Percentiles rank a stretch among this genome's conserved stretches.
These are phyloP conservation scores for Polypedilum vanderplanki DNA, from an alignment of 1,140 invertebrate species.

Conservation along the genomic window DNA sequence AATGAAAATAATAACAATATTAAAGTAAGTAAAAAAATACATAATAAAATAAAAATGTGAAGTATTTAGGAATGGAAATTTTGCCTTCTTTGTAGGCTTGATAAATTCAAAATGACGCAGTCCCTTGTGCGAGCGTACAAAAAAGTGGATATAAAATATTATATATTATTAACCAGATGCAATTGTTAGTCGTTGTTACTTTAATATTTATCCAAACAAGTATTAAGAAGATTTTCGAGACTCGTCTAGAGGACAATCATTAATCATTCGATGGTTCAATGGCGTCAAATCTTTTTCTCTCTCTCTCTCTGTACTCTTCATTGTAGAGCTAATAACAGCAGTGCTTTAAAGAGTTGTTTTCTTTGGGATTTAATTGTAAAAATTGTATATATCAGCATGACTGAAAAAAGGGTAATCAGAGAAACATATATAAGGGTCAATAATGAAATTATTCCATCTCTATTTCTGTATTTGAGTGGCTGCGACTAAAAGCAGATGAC, in stretches of 20 bases:
- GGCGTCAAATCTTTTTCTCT: neutral
- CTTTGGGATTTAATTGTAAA: constrained; percentile 7
- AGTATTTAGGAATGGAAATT: neutral
- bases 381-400: constrained; percentile 4
- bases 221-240: neutral
- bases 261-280: constrained; percentile 13
- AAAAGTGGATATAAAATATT: neutral
- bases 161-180: constrained; percentile 18
- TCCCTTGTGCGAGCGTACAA: neutral
- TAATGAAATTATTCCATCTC: neutral
- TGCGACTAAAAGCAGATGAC: constrained; percentile 10
- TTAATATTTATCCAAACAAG: constrained; percentile 19
- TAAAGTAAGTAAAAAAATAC: neutral
- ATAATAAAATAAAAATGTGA: constrained; percentile 1
- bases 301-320: neutral
- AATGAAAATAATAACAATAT: neutral
- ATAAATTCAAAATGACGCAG: neutral
- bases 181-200: constrained; percentile 3
- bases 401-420: neutral
- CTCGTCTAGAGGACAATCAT: neutral
- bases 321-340: neutral
- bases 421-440: neutral
- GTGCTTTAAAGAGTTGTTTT: neutral
- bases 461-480: neutral
- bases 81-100: neutral